Base-by-base conservation (phyloP, 2,113 vertebrate genomes). In the Ariopsis seemanni region DNA sequence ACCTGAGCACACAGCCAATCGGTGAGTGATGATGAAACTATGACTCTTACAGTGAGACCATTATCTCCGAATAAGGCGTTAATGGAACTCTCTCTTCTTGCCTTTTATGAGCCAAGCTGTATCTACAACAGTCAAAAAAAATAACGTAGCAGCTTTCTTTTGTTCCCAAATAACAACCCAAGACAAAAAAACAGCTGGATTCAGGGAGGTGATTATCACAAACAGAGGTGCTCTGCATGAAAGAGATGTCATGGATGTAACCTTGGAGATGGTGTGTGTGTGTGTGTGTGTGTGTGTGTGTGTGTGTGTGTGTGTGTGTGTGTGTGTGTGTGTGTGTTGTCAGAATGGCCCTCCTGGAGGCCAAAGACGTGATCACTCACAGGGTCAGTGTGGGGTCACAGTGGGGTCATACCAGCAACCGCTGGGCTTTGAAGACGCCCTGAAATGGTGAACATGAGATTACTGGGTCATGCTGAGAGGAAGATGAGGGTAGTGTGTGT, bases 361-460 rank as follows among this genome's bases (percentile, higher is more conserved):
- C 93, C 93, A 95, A 95, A 94, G 92, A 90, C 92, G 94, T 84
- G 93, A 94, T 93, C 94, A 91, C 90, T 74, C 91, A 77, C 84
- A 75, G 88, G 93, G 93, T 95, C 94, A 93, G 88, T 90, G 83
- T 83, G 84, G 88, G 93, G 93, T 91, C 92, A 50, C 78, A 85
- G 72, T 82, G 88, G 86, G 94, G 93, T 95, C 90, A 91, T 5
- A 2, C 52, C 86, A 78, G 88, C 82, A 92, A 91, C 92, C 93
- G 87, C 27, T 4, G 62, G 34, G 78, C 84, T 78, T 91, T 90
- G 89, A 87, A 91, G 91, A 89, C 85, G 85, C 87, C 88, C 91
- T 91, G 89, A 90, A 90, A 82, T 90, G 91, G 91, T 93, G 92
- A 93, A 94, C 93, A 92, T 89, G 91, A 86, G 93, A 92, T 91